These are phyloP conservation scores for Crossaster papposus DNA, from an alignment of 53 echinoderm and acorn worm species.

Conservation along the genomic window DNA sequence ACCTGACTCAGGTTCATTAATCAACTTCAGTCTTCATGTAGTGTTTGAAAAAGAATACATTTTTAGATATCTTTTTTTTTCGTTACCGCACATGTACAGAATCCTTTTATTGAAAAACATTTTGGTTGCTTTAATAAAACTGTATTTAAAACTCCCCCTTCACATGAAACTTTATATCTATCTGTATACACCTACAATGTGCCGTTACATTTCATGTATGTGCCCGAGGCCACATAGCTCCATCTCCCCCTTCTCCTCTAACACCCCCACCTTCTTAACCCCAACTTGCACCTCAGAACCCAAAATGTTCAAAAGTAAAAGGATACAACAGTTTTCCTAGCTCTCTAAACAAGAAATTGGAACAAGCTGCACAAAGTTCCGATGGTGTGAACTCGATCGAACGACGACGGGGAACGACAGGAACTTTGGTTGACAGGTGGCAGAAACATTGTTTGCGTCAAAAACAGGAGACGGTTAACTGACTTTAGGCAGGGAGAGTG, in stretches of 20 bases:
- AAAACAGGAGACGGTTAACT: conserved; percentile 6
- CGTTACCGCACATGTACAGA: too few relatives aligned
- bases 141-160: not conserved
- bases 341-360: conserved; percentile 19
- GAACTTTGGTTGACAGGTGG: not conserved
- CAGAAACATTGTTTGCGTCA: conserved; percentile 4
- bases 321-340: conserved; percentile 1
- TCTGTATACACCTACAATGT: too few relatives aligned
- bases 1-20: too few relatives aligned
- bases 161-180: not conserved
- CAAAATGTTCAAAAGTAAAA: not conserved
- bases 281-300: not conserved
- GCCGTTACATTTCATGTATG: not conserved
- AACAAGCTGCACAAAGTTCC: not conserved
- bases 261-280: not conserved
- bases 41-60: too few relatives aligned
- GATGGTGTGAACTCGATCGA: not conserved
- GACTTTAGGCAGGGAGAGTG: not conserved
- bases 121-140: too few relatives aligned
- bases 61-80: too few relatives aligned
- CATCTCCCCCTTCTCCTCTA: not conserved
- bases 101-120: too few relatives aligned
- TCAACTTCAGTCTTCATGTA: too few relatives aligned
- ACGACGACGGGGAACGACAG: not conserved
- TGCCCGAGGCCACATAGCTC: not conserved